Evolutionary conservation across 2,888 invertebrate species (phyloP).

Genomic region (Andrena praecox): DNA sequence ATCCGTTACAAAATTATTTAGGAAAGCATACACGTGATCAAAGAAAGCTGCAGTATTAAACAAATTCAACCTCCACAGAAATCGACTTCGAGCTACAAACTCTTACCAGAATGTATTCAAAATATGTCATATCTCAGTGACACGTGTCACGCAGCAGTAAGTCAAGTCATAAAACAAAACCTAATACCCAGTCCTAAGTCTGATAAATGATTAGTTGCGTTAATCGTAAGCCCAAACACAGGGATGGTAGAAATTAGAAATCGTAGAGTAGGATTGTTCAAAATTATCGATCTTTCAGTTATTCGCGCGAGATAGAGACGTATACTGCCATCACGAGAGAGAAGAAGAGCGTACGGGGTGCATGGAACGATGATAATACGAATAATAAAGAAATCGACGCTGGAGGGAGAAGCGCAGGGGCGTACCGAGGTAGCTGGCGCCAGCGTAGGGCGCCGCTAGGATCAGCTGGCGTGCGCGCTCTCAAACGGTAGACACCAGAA

Average conservation of each 20-base stretch:
- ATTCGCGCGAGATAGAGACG: not conserved
- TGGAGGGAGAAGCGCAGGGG: slow-evolving; percentile 49
- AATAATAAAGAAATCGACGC: slow-evolving; percentile 38
- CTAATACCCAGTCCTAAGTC: no score
- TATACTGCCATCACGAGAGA: not conserved
- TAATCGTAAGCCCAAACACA: not conserved
- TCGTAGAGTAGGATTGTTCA: slow-evolving; percentile 1
- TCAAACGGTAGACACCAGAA: slow-evolving; percentile 48
- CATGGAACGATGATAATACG: slow-evolving; percentile 38
- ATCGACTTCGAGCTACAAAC: no score
- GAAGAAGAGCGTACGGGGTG: slow-evolving; percentile 21
- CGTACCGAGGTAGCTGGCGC: slow-evolving; percentile 42
- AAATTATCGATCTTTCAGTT: slow-evolving; percentile 24
- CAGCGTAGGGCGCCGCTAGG: slow-evolving; percentile 32
- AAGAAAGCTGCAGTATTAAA: not conserved
- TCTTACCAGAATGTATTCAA: no score
- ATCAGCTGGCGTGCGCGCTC: slow-evolving; percentile 66
- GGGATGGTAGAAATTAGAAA: not conserved
- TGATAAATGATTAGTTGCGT: not conserved
- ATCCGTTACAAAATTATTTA: not conserved
- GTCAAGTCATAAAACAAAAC: no score
- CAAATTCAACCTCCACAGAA: no score
- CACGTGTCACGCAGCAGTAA: no score
- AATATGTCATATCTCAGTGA: no score
- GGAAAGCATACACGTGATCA: not conserved